Percentiles rank a stretch among this genome's conserved stretches.
Conservation (phyloP, 2,888 invertebrate genomes). For the Rhamnusium bicolor region DNA sequence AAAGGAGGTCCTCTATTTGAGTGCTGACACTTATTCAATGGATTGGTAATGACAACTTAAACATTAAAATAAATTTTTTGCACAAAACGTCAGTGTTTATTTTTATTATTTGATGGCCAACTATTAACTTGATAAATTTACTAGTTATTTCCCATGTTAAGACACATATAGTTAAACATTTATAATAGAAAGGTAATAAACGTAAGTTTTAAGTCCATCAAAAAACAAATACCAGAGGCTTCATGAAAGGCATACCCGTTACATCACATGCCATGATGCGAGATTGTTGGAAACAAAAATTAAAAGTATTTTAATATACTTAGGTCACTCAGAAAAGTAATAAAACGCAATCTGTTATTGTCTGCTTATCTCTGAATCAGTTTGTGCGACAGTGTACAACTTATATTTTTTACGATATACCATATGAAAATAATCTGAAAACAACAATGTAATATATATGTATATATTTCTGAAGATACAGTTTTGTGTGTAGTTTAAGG, state of each 20-base stretch:
- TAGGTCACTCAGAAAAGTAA: too few species aligned
- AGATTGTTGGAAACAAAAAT: too few species aligned
- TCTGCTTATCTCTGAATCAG: too few species aligned
- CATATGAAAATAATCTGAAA: too few species aligned
- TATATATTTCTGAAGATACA: too few species aligned
- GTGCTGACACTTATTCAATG: background rate
- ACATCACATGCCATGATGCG: too few species aligned
- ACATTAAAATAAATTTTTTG: background rate
- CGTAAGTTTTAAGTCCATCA: background rate
- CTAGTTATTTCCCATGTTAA: background rate
- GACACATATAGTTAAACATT: background rate
- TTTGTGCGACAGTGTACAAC: too few species aligned
- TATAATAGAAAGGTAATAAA: background rate
- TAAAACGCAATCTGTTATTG: too few species aligned
- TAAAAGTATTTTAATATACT: too few species aligned
- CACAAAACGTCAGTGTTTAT: background rate
- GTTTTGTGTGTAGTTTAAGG: too few species aligned
- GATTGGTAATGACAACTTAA: background rate
- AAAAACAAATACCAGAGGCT: background rate
- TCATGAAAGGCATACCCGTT: background rate
- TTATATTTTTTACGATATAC: too few species aligned
- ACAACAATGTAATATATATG: too few species aligned
- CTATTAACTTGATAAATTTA: background rate
- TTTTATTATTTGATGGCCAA: background rate
- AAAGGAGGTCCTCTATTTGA: slow-evolving; percentile 21